Base-by-base conservation (phyloP, 2,113 vertebrate genomes). In the Ploceus nigricollis region DNA sequence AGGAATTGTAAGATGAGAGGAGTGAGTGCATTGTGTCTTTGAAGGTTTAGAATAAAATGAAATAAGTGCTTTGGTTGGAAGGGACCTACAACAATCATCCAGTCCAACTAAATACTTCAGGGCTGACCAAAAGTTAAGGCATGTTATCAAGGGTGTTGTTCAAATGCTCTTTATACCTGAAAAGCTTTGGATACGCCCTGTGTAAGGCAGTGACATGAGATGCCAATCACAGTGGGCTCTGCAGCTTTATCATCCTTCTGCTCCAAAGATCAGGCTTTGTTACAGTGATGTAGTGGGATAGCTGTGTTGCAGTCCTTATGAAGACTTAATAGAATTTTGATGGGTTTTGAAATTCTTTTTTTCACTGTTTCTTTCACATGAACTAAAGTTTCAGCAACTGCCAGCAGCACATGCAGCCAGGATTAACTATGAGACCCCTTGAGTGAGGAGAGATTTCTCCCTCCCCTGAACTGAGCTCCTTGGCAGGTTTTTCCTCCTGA, bases 231-330 rank as follows among this genome's bases (percentile, higher is more conserved):
- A 25, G 1, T 20, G 33, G 35, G 17, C 24, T 76, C 39, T 84
- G 68, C 45, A 81, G 64, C 69, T 87, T 51, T 33, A 14, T 28
- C 47, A 39, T 47, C 44, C 57, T 89, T 30, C 53, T 40, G 31
- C 56, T 91, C 18, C 11, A 14, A 39, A 45, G 9, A 30, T 37
- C 21, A 58, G 35, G 9, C 63, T 42, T 64, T 25, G 33, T 37
- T 45, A 6, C 37, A 53, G 0, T 12, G 4, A 8, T 24, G 17
- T 31, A 25, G 17, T 25, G 9, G 31, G 19, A 20, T 27, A 79
- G 61, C 30, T 58, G 14, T 54, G 11, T 21, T 63, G 25, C 35
- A 50, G 35, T 50, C 80, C 33, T 63, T 79, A 22, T 0, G 2
- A 25, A 33, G 30, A 58, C 25, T 64, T 40, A 13, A 5, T 82